phyloP scores from a whole-genome alignment of 2,888 invertebrate species.

The Caradrina clavipalpis region DNA sequence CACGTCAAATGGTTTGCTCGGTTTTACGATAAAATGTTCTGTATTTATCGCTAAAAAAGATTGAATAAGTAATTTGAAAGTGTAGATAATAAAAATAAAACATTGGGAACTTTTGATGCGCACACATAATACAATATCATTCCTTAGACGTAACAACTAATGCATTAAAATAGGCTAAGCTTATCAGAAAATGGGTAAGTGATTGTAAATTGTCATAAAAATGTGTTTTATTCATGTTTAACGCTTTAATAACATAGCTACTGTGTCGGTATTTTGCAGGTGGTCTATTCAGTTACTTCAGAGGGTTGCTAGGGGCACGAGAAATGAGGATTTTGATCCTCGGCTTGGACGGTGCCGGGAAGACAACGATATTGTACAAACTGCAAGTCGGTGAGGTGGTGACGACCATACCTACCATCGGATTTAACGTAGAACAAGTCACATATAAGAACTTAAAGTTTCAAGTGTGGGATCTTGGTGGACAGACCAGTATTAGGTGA shows the following conservation, averaged over 20 bases:
- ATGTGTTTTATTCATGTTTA: conserved; percentile 58
- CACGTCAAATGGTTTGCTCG: conserved; percentile 80
- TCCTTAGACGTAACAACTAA: conserved; percentile 80
- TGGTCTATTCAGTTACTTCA: conserved; percentile 98
- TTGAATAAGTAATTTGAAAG: conserved; percentile 62
- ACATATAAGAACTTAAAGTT: conserved; percentile 99
- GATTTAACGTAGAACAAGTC: conserved; percentile 99
- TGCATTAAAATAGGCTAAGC: conserved; percentile 83
- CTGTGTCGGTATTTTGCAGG: conserved; percentile 91
- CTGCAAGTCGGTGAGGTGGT: conserved; percentile 99
- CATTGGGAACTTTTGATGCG: conserved; percentile 68
- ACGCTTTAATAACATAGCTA: conserved; percentile 41
- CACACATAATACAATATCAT: conserved; percentile 69
- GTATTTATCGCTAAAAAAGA: conserved; percentile 71
- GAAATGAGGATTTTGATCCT: conserved; percentile 99
- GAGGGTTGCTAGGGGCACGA: conserved; percentile 97
- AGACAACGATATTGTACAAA: conserved; percentile 99
- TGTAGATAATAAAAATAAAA: conserved; percentile 66
- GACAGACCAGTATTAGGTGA: conserved; percentile 99
- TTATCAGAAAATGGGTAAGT: conserved; percentile 87
- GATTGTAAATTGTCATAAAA: conserved; percentile 66
- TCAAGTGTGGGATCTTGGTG: conserved; percentile 99
- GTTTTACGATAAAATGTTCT: conserved; percentile 78
- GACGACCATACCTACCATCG: conserved; percentile 99
- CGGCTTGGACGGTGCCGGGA: conserved; percentile 99